These are phyloP conservation scores for Chamaetylas fuelleborni DNA, from an alignment of 2,113 vertebrate genomes.

Conservation along the genomic window DNA sequence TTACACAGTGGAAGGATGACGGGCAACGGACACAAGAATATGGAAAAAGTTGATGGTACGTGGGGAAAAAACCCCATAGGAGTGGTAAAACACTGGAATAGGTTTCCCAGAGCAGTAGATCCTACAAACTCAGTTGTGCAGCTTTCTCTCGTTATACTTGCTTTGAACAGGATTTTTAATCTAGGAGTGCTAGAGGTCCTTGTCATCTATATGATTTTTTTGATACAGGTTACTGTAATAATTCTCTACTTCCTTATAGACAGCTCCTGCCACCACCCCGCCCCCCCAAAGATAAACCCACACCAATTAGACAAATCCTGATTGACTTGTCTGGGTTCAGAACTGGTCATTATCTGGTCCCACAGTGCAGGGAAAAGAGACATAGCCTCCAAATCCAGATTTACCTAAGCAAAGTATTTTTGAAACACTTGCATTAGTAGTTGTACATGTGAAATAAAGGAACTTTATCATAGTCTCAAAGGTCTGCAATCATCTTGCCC, in stretches of 20 bases:
- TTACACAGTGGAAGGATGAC: neutral
- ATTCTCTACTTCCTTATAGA: neutral
- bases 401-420: neutral
- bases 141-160: neutral
- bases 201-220: neutral
- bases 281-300: neutral
- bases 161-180: neutral
- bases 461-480: neutral
- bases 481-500: neutral
- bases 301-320: neutral
- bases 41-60: neutral
- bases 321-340: neutral
- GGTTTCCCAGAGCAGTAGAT: neutral
- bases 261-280: neutral
- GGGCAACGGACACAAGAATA: neutral
- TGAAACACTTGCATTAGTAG: neutral
- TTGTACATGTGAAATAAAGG: neutral
- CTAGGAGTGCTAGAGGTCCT: neutral
- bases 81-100: neutral
- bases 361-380: neutral
- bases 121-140: accelerated
- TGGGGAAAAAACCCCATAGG: accelerated
- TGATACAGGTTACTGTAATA: neutral
- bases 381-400: neutral
- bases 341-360: neutral